Base-by-base conservation (phyloP, 2,888 invertebrate genomes). In the Protonemura montana region DNA sequence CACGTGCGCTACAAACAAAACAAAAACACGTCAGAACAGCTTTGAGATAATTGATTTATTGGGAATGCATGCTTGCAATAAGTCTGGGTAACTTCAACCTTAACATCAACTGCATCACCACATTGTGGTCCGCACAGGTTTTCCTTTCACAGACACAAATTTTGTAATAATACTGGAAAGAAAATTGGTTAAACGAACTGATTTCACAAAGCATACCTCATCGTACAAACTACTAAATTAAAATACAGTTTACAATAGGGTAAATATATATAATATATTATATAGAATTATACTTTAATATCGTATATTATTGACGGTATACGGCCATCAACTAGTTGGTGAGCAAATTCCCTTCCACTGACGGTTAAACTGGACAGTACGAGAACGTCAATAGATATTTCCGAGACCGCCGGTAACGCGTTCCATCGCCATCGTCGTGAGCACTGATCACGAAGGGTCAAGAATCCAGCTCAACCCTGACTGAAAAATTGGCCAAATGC, bases 211-310 rank as follows among this genome's bases (percentile, higher is more conserved):
- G 21, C 59, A 59, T 59, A 59, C 59, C 21, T 7, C 59, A 59
- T 59, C 3, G 35, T 35, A 59, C 59, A 59, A 59, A 59, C 59
- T 59, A 59, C 59, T 59, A 59, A 59, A 59, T 59, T 59, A 59
- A 59, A 59, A 59, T 59, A 59, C 59, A 59, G 59, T 13, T 59
- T 59, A 59, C 59, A 59, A 59, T 59, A 10, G 59, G 59, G 59
- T 59, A 59, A 59, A 59, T 59, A 59, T 59, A 59, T 59, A 21
- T 59, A 59, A 59, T 59, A 59, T 59, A 59, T 59, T 59, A 59
- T 59, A 59, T 59, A 59, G 59, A 59, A 59, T 59, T 59, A 7
- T 59, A 59, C 21, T 35, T 59, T 59, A 59, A 59, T 59, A 59
- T 59, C 59, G 59, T 59, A 59, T 59, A 59, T 59, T 59, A 59